phyloP scores from a whole-genome alignment of 1,140 invertebrate species.

The Oreohelix idahoensis region DNA sequence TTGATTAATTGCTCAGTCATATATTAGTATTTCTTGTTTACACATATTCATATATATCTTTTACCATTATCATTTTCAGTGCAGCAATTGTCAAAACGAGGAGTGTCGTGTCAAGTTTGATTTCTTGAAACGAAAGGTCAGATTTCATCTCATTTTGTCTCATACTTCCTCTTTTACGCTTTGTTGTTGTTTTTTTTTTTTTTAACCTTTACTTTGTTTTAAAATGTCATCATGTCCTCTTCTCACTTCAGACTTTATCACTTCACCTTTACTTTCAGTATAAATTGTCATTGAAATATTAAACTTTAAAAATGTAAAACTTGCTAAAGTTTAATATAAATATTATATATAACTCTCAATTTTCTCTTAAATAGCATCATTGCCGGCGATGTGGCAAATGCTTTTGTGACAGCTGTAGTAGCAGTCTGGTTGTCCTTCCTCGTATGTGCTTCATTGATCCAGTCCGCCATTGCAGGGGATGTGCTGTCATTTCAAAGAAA shows the following conservation, averaged over 20 bases:
- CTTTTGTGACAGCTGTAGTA: conserved; percentile 75
- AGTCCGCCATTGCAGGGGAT: conserved; percentile 74
- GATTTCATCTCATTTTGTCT: conserved; percentile 20
- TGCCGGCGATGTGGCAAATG: conserved; percentile 77
- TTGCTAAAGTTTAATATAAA: too few species aligned
- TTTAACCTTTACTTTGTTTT: too few species aligned
- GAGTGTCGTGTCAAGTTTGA: conserved; percentile 74
- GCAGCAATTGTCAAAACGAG: conserved; percentile 64
- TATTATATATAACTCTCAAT: too few species aligned
- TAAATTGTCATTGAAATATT: too few species aligned
- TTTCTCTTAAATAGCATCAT: conserved; percentile 73
- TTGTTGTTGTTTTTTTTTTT: too few species aligned
- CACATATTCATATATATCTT: background rate
- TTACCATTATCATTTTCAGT: conserved; percentile 66
- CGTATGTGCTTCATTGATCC: conserved; percentile 78
- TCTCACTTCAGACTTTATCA: too few species aligned
- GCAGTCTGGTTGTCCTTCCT: conserved; percentile 71
- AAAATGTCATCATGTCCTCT: too few species aligned
- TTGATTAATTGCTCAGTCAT: too few species aligned
- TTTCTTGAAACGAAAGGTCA: conserved; percentile 74
- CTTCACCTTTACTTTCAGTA: too few species aligned
- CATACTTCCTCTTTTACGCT: too few species aligned
- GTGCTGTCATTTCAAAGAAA: conserved; percentile 71
- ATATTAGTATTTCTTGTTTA: too few species aligned
- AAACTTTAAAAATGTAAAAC: too few species aligned